Evolutionary conservation across 2,113 vertebrate species (phyloP).

Genomic region (Corvus moneduloides): DNA sequence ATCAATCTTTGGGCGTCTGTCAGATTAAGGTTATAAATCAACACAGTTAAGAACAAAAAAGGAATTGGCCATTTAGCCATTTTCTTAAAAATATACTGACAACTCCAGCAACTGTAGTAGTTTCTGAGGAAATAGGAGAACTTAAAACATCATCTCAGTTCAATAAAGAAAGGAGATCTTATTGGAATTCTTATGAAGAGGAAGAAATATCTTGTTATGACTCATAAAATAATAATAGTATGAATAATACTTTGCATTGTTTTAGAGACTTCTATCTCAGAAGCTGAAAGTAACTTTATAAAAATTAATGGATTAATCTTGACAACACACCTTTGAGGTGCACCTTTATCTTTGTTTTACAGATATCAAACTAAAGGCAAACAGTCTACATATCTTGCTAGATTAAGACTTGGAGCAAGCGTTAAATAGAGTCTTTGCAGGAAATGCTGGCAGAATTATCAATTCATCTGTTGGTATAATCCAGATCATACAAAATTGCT

Average conservation of each 20-base stretch:
- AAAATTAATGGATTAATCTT: constrained; percentile 33
- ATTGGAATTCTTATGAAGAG: constrained; percentile 28
- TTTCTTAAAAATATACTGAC: background rate
- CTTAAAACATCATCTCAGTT: background rate
- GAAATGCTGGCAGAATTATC: background rate
- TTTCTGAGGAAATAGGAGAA: background rate
- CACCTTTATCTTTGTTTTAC: background rate
- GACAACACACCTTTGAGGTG: background rate
- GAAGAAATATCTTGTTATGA: constrained; percentile 16
- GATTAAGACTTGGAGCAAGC: background rate
- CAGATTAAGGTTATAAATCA: background rate
- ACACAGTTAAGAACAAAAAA: background rate
- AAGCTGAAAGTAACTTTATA: constrained; percentile 20
- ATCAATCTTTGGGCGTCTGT: background rate
- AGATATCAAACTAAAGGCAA: background rate
- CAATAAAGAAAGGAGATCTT: background rate
- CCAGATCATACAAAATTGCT: background rate
- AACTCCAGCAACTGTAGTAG: background rate
- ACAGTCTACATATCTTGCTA: background rate
- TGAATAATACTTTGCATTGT: constrained; percentile 48
- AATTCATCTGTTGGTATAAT: background rate
- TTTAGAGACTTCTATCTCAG: constrained; percentile 13
- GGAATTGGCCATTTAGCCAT: background rate
- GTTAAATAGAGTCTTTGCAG: background rate
- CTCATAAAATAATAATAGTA: constrained; percentile 50